Percentiles rank a stretch among this genome's conserved stretches.
These are phyloP conservation scores for Virgularia gustaviana DNA, from an alignment of 92 coral and sea anemone genomes.

Conservation along the genomic window DNA sequence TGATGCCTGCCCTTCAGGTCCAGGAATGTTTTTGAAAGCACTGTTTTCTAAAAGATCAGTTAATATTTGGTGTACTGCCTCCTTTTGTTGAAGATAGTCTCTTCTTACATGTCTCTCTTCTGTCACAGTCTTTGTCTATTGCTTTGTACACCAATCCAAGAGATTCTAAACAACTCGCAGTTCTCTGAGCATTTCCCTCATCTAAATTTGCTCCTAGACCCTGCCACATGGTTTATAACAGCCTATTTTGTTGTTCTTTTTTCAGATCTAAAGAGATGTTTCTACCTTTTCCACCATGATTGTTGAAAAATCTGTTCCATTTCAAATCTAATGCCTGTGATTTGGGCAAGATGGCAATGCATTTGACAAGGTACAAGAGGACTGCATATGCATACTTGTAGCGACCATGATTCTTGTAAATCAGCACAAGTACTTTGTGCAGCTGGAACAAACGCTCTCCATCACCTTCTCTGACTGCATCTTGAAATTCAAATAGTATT, in stretches of 20 bases:
- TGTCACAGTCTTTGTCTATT: constrained; percentile 2
- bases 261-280: too few relatives aligned
- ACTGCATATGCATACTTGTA: constrained; percentile 48
- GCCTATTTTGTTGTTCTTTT: too few relatives aligned
- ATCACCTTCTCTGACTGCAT: constrained; percentile 55
- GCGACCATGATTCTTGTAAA: constrained; percentile 47
- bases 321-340: constrained; percentile 32
- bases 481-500: constrained; percentile 16
- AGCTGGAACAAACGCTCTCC: constrained; percentile 40
- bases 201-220: too few relatives aligned
- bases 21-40: constrained; percentile 9
- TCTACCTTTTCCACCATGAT: too few relatives aligned
- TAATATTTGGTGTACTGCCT: constrained; percentile 4
- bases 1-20: background rate
- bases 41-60: background rate
- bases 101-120: background rate
- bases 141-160: too few relatives aligned
- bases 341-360: constrained; percentile 32
- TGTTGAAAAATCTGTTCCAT: too few relatives aligned
- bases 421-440: constrained; percentile 38
- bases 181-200: too few relatives aligned
- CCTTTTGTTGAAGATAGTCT: background rate
- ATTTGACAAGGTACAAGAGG: constrained; percentile 38
- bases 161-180: too few relatives aligned
- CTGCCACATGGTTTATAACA: too few relatives aligned